These are phyloP conservation scores for Luperina testacea DNA, from an alignment of 2,888 invertebrate genomes.

Conservation along the genomic window DNA sequence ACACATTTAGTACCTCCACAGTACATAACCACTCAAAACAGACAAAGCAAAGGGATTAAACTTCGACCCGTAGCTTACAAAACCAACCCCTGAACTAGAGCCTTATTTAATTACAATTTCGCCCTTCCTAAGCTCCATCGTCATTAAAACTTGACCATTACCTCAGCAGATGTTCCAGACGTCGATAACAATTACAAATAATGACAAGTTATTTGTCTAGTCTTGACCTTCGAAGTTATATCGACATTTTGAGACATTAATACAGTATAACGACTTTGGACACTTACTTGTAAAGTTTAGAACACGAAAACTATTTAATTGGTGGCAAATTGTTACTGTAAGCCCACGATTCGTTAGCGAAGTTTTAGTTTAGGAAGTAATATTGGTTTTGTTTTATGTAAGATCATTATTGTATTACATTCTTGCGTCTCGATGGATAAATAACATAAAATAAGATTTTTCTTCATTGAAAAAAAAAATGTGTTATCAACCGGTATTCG, in stretches of 20 bases:
- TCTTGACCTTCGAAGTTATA: constrained; percentile 39
- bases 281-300: constrained; percentile 46
- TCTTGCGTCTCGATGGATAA: background rate
- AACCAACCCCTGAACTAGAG: background rate
- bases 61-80: background rate
- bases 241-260: constrained; percentile 36
- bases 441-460: background rate
- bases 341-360: constrained; percentile 18
- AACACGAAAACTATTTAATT: constrained; percentile 60
- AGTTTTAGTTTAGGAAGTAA: constrained; percentile 39
- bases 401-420: background rate
- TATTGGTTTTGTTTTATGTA: constrained; percentile 22
- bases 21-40: constrained; percentile 10
- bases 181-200: constrained; percentile 37
- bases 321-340: constrained; percentile 52
- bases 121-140: constrained; percentile 6
- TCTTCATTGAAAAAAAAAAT: background rate
- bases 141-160: constrained; percentile 44
- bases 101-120: constrained; percentile 14
- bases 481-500: too few species aligned
- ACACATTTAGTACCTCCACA: background rate
- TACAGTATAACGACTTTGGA: constrained; percentile 46
- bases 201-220: constrained; percentile 31
- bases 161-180: constrained; percentile 34
- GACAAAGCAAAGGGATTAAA: background rate